These are phyloP conservation scores for Carapus acus DNA, from an alignment of 2,797 vertebrate species.

Conservation along the genomic window DNA sequence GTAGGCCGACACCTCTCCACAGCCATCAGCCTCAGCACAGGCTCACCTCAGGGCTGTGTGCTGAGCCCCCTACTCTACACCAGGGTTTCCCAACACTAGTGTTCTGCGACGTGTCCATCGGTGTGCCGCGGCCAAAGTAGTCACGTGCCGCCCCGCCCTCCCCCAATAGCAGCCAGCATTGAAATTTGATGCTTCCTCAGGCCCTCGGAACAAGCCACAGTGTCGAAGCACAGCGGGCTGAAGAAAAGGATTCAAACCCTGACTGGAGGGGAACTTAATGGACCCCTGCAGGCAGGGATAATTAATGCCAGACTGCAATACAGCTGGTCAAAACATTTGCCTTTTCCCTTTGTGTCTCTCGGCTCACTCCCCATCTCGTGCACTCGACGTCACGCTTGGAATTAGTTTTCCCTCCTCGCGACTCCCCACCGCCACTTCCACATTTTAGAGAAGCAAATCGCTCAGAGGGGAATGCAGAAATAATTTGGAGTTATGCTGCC, in stretches of 20 bases:
- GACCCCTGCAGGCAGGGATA: slow-evolving; percentile 66
- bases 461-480: slow-evolving; percentile 31
- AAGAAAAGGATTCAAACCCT: slow-evolving; percentile 61
- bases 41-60: too few relatives aligned
- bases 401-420: slow-evolving; percentile 42
- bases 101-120: too few relatives aligned
- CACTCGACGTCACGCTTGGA: slow-evolving; percentile 42
- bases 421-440: slow-evolving; percentile 24
- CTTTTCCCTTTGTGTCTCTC: slow-evolving; percentile 12
- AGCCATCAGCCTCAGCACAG: too few relatives aligned
- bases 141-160: too few relatives aligned
- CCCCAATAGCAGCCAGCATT: not conserved
- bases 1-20: too few relatives aligned
- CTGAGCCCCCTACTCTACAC: too few relatives aligned
- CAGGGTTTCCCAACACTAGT: too few relatives aligned
- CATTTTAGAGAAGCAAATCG: slow-evolving; percentile 32
- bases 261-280: slow-evolving; percentile 63
- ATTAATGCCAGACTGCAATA: slow-evolving; percentile 62
- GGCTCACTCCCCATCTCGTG: slow-evolving; percentile 16
- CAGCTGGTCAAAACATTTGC: slow-evolving; percentile 43
- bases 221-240: slow-evolving; percentile 50
- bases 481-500: slow-evolving; percentile 30
- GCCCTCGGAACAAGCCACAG: slow-evolving; percentile 17
- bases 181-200: too few relatives aligned
- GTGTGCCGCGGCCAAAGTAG: too few relatives aligned